Evolutionary conservation across 2,888 invertebrate genomes (phyloP).

Genomic region (Rhimphoctona megacephalus): DNA sequence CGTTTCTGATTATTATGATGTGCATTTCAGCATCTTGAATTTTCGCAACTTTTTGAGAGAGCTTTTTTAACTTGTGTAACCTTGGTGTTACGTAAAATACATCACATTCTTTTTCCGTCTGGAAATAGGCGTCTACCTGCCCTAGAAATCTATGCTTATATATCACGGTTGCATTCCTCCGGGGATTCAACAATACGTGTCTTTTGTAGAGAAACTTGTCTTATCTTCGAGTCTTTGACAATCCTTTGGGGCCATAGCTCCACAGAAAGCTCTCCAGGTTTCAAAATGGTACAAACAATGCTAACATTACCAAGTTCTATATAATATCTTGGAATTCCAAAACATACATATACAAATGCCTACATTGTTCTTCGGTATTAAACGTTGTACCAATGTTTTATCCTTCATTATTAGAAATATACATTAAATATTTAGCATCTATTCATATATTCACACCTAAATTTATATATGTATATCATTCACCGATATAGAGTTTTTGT

Average conservation of each 20-base stretch:
- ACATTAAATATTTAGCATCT: neutral
- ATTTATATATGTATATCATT: neutral
- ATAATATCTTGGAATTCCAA: constrained; percentile 10
- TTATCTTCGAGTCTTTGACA: constrained; percentile 65
- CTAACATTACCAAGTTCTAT: constrained; percentile 40
- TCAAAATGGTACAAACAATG: constrained; percentile 60
- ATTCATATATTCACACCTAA: neutral
- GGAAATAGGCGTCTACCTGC: neutral
- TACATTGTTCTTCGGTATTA: constrained; percentile 49
- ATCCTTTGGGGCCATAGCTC: constrained; percentile 50
- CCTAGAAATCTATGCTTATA: constrained; percentile 37
- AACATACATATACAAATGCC: constrained; percentile 15
- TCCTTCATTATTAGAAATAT: constrained; percentile 9
- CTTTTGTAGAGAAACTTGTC: constrained; percentile 64
- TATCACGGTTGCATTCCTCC: constrained; percentile 19
- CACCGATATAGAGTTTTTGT: no score
- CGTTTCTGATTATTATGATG: neutral
- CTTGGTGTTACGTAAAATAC: constrained; percentile 48
- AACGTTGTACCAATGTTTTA: constrained; percentile 22
- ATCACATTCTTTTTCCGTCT: constrained; percentile 49
- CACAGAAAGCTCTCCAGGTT: constrained; percentile 48
- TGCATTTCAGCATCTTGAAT: neutral
- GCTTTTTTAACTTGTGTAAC: constrained; percentile 24
- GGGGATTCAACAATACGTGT: constrained; percentile 65
- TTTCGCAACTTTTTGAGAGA: constrained; percentile 5